Percentiles rank a stretch among this genome's conserved stretches.
These are phyloP conservation scores for Drosophila trichaetosa DNA, from an alignment of 2,888 invertebrate genomes.

Conservation along the genomic window DNA sequence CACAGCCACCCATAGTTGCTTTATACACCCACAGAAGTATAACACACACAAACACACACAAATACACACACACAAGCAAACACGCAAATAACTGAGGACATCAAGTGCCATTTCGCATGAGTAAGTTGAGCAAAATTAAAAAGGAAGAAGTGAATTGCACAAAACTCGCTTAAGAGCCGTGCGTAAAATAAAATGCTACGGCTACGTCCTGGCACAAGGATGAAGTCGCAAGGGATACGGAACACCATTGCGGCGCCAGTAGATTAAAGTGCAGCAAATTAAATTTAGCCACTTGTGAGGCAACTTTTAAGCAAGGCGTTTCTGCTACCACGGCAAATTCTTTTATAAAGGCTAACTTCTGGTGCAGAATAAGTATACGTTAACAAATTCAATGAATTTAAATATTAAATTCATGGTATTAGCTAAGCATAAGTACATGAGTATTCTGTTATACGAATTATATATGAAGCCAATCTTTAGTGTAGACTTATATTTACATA, in stretches of 20 bases:
- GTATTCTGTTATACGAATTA: neutral
- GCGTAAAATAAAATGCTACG: slow-evolving; percentile 47
- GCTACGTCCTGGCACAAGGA: slow-evolving; percentile 36
- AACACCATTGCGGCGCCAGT: slow-evolving; percentile 28
- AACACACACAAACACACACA: slow-evolving; percentile 10
- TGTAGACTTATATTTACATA: neutral
- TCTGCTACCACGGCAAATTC: neutral
- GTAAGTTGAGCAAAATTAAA: slow-evolving; percentile 75
- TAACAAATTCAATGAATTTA: neutral
- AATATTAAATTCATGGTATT: neutral
- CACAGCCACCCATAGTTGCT: slow-evolving; percentile 32
- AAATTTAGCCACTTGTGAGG: slow-evolving; percentile 34
- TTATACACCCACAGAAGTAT: slow-evolving; percentile 10
- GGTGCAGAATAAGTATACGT: neutral
- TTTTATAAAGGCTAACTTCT: neutral
- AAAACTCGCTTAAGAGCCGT: slow-evolving; percentile 33
- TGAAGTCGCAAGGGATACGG: slow-evolving; percentile 7
- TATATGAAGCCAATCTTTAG: neutral
- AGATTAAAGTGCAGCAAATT: slow-evolving; percentile 71
- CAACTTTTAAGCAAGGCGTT: slow-evolving; percentile 18
- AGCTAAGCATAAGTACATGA: neutral
- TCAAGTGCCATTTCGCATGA: slow-evolving; percentile 77
- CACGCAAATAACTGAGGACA: slow-evolving; percentile 39
- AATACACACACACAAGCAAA: slow-evolving; percentile 22
- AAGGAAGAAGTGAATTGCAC: slow-evolving; percentile 47